Evolutionary conservation across 1,140 invertebrate species (phyloP).

Genomic region (Formica exsecta): DNA sequence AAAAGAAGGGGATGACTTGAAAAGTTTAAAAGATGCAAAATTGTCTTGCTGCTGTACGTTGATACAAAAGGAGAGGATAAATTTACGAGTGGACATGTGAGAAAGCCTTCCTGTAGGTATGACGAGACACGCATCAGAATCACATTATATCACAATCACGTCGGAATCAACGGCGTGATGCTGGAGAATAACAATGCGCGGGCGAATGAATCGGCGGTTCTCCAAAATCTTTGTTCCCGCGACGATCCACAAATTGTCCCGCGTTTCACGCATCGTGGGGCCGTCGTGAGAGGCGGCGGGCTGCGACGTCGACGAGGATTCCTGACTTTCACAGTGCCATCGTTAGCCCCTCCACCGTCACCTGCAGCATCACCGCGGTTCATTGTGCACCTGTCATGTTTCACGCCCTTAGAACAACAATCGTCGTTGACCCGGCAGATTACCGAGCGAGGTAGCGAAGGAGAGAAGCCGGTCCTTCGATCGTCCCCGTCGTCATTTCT

Average conservation of each 20-base stretch:
- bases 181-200: constrained; percentile 39
- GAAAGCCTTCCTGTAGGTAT: constrained; percentile 16
- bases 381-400: constrained; percentile 86
- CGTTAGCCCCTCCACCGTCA: constrained; percentile 77
- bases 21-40: neutral
- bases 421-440: constrained; percentile 80
- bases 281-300: constrained; percentile 41
- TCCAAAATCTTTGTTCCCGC: constrained; percentile 68
- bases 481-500: constrained; percentile 52
- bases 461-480: constrained; percentile 31
- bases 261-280: constrained; percentile 64
- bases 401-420: constrained; percentile 86
- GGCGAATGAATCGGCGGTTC: constrained; percentile 71
- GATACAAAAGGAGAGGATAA: constrained; percentile 8
- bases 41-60: neutral
- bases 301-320: constrained; percentile 62
- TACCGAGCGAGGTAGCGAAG: constrained; percentile 60
- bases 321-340: constrained; percentile 67
- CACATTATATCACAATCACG: constrained; percentile 51
- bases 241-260: constrained; percentile 69
- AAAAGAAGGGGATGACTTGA: neutral
- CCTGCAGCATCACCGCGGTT: constrained; percentile 82
- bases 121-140: constrained; percentile 46
- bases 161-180: constrained; percentile 34
- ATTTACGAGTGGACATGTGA: constrained; percentile 23